Conservation (phyloP, 2,888 invertebrate species). For the Epinotia nisella region DNA sequence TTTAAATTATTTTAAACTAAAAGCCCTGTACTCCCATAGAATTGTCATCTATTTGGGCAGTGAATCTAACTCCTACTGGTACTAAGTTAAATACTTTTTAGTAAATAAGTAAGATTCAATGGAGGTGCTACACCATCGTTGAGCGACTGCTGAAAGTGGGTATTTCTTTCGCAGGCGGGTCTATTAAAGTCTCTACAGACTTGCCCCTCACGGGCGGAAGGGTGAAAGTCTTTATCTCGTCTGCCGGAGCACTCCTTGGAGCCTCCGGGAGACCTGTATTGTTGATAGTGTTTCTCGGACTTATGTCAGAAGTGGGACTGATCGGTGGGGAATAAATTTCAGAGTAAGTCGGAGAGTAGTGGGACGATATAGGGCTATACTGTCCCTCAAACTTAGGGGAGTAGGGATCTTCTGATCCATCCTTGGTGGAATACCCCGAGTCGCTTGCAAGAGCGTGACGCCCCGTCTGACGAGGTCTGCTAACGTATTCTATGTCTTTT, state of each 20-base stretch:
- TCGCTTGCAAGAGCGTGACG: constrained; percentile 83
- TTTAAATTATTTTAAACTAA: constrained; percentile 12
- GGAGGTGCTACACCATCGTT: constrained; percentile 72
- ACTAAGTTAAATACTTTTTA: not conserved
- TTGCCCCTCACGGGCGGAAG: constrained; percentile 74
- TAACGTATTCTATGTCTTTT: constrained; percentile 86
- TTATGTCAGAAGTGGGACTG: constrained; percentile 76
- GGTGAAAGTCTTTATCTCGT: constrained; percentile 76
- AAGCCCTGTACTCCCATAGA: constrained; percentile 50
- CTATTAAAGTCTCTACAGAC: constrained; percentile 77
- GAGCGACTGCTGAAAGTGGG: constrained; percentile 76
- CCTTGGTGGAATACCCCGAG: constrained; percentile 78
- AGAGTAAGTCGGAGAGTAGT: constrained; percentile 81
- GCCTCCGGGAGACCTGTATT: constrained; percentile 73
- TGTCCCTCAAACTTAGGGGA: constrained; percentile 70
- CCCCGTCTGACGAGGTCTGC: constrained; percentile 84
- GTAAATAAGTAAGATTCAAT: constrained; percentile 11
- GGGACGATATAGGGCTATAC: constrained; percentile 77
- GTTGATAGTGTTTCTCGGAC: constrained; percentile 73
- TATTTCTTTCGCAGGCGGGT: constrained; percentile 70
- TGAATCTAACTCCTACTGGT: constrained; percentile 47
- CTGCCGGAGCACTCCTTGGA: constrained; percentile 75
- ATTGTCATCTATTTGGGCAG: constrained; percentile 63
- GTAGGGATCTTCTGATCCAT: constrained; percentile 76
- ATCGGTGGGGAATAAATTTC: constrained; percentile 80